Evolutionary conservation across 2,113 vertebrate species (phyloP), one percentile per base, ranked within the genome.

Genomic region (Rissa tridactyla): DNA sequence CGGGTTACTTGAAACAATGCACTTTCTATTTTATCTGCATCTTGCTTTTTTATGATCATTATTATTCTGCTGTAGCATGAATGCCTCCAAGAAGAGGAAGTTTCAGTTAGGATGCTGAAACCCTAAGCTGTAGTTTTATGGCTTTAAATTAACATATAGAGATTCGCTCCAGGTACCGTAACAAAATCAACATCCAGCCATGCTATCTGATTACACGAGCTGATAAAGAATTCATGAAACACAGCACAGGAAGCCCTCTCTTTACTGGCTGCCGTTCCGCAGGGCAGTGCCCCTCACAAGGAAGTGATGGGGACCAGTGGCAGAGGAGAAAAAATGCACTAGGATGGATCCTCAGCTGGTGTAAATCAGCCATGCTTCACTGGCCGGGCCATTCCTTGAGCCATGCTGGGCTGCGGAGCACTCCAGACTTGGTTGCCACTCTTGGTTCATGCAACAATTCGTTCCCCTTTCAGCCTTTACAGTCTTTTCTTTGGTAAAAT

Each of bases 71-170:
- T 60, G 44, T n/a, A 83, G 73, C 57, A 87, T 20, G 52, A 95
- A 91, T 81, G 96, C 95, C 92, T 91, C 71, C 64, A 64, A 96
- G 94, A 95, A 75, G 68, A 95, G 96, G 95, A 96, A 97, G 93
- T 97, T 96, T 96, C 89, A 97, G 95, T 96, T 95, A 96, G 96
- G 96, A 62, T 25, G 30, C 87, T 58, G 65, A 94, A 96, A 94
- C 91, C 85, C 54, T 91, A 95, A 97, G 94, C 97, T 96, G 91
- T 38, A 97, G 86, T 93, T 97, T 97, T 97, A 96, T 84, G 87
- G 95, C 94, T 97, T 96, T 97, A 93, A 94, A 91, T 93, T 92
- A 96, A 94, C 95, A 94, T 95, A 71, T 62, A 86, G 88, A 87
- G 93, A 90, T 93, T 94, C 54, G 95, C 96, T 96, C 61, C 80